Percentiles rank a stretch among this genome's conserved stretches.
These are phyloP conservation scores for Microcebus ravelobensis DNA, from an alignment of 2,113 vertebrate species.

Conservation along the genomic window DNA sequence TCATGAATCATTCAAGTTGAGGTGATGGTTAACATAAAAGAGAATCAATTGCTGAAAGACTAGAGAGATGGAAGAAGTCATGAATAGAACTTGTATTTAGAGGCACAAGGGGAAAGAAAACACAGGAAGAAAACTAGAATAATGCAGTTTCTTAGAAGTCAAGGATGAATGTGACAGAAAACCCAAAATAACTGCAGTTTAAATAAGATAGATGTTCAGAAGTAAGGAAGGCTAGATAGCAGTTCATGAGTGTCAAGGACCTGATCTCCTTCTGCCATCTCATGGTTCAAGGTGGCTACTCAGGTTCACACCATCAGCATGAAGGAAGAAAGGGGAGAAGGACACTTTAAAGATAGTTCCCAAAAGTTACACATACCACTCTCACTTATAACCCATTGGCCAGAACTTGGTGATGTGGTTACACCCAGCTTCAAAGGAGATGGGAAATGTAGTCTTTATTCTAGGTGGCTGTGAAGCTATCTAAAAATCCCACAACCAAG, in stretches of 20 bases:
- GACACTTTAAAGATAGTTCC: neutral
- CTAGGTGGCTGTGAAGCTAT: neutral
- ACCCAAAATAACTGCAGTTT: neutral
- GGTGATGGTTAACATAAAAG: neutral
- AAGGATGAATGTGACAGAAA: neutral
- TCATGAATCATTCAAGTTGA: neutral
- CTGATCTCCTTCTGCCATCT: neutral
- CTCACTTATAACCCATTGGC: neutral
- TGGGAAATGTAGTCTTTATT: neutral
- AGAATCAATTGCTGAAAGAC: neutral
- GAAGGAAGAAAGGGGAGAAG: neutral
- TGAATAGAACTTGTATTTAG: neutral
- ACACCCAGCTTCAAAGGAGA: neutral
- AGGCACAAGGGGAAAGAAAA: neutral
- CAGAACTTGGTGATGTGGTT: neutral
- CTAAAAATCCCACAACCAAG: neutral
- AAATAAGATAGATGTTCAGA: neutral
- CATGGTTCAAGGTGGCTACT: neutral
- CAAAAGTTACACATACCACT: neutral
- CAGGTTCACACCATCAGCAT: neutral
- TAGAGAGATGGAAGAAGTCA: neutral
- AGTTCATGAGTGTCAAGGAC: neutral
- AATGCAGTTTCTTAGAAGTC: neutral
- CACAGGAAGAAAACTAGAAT: neutral
- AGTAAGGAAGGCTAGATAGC: neutral